Evolutionary conservation across 1,140 invertebrate genomes (phyloP), one percentile per base, ranked within the genome.

Genomic region (Magallana ariakensis): DNA sequence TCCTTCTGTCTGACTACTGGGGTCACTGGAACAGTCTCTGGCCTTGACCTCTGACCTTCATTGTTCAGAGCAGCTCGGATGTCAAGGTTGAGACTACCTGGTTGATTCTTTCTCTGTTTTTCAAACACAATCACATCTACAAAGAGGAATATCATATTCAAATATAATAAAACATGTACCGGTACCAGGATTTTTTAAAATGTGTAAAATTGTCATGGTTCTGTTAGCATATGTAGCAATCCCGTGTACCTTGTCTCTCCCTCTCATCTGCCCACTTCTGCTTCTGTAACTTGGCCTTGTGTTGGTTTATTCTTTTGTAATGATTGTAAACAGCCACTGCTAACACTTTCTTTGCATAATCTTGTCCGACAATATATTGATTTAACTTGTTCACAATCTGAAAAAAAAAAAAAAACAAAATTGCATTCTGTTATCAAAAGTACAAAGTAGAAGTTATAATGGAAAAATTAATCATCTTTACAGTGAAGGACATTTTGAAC

Each of bases 271-370:
- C 66, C 66, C 66, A 75, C 9, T 75, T 75, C 22, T 75, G 66
- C 33, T 26, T 75, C 22, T 75, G 66, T 22, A 75, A 13, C 10
- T 75, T 75, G 26, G 66, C 66, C 15, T 75, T 75, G 66, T 75
- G 66, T 33, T 75, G 66, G 33, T 98, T 97, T 92, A 99, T 98
- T 92, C 98, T 96, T 95, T 99, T 99, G 94, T 99, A 99, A 94
- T 99, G 99, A 95, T 99, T 99, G 95, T 99, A 99, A 1, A 99
- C 98, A 53, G 99, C 99, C 7, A 99, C 99, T 54, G 98, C 97
- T 11, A 99, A 95, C n/a, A 99, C 98, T 95, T 99, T 99, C 94
- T 99, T 99, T 0, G 99, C 99, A 95, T 97, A 96, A 90, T 99
- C 97, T 95, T 99, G 99, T n/a, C 99, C 99, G n/a, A 99, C 97